These are phyloP conservation scores for Bembecia ichneumoniformis DNA, from an alignment of 2,888 invertebrate genomes.

Conservation along the genomic window DNA sequence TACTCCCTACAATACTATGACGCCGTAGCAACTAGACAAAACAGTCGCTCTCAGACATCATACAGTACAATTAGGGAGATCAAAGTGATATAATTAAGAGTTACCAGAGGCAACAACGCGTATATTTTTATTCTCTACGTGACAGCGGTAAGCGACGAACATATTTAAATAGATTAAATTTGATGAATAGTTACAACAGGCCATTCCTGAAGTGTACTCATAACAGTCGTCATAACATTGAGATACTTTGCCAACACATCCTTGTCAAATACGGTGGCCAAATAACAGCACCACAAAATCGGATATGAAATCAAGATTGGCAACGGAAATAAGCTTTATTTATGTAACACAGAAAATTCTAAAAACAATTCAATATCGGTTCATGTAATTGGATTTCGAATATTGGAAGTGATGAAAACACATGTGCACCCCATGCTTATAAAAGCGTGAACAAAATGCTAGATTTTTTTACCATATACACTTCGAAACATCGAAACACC, in stretches of 20 bases:
- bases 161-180: conserved; percentile 1
- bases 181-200: conserved; percentile 26
- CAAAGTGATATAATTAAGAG: too few species aligned
- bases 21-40: conserved; percentile 26
- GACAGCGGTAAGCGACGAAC: too few species aligned
- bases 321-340: background rate
- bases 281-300: conserved; percentile 21
- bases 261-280: conserved; percentile 32
- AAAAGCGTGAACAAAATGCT: too few species aligned
- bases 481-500: too few species aligned
- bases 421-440: too few species aligned
- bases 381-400: too few species aligned
- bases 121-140: too few species aligned
- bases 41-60: background rate
- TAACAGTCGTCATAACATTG: conserved; percentile 19
- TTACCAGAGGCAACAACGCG: too few species aligned
- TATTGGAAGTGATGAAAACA: too few species aligned
- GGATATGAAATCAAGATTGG: conserved; percentile 1
- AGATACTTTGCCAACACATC: conserved; percentile 39
- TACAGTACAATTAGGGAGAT: background rate
- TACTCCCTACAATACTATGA: conserved; percentile 25
- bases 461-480: too few species aligned
- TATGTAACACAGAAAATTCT: background rate
- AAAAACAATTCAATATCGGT: background rate
- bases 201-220: conserved; percentile 19